Conservation (phyloP, 2,113 vertebrate genomes). For the Pachycephala philippinensis region DNA sequence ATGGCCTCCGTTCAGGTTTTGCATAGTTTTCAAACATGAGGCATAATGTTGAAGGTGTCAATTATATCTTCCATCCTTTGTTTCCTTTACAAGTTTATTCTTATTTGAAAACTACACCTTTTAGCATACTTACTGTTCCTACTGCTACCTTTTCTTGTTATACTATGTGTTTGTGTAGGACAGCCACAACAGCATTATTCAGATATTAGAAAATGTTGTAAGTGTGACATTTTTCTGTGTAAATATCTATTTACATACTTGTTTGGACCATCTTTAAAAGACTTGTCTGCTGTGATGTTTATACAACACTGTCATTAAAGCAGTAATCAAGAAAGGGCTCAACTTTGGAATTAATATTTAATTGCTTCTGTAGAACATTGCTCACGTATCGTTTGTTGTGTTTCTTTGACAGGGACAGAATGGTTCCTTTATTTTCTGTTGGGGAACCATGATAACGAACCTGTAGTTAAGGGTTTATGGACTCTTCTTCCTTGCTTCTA, state of each 20-base stretch:
- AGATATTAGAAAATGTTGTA: background rate
- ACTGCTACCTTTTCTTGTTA: background rate
- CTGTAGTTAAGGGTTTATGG: background rate
- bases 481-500: background rate
- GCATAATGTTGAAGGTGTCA: background rate
- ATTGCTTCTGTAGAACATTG: conserved; percentile 21
- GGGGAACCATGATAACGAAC: rapidly evolving
- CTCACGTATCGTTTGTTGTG: background rate
- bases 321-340: conserved; percentile 51
- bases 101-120: background rate
- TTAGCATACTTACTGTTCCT: background rate
- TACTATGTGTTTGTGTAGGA: background rate
- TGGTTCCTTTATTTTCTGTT: background rate
- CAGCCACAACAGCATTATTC: background rate
- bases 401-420: background rate
- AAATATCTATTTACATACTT: background rate
- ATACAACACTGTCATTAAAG: conserved; percentile 23
- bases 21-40: background rate
- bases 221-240: background rate
- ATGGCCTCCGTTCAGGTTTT: background rate
- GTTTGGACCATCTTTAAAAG: background rate
- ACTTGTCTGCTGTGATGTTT: background rate
- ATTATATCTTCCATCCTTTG: rapidly evolving
- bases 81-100: background rate
- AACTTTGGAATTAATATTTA: conserved; percentile 52